Conservation (phyloP, 2,888 invertebrate genomes). For the Eubasilissa splendida region DNA sequence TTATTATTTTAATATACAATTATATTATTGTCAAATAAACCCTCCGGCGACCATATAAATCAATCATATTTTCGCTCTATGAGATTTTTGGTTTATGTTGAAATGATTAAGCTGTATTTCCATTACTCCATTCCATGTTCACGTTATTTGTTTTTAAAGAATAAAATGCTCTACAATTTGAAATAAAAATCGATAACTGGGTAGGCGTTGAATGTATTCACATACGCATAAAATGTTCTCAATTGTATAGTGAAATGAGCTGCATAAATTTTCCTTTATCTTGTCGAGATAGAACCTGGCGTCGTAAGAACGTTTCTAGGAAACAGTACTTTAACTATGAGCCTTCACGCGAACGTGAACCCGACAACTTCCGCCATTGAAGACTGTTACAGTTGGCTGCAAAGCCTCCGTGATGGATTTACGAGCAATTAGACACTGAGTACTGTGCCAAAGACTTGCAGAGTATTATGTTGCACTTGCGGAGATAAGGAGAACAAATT, state of each 20-base stretch:
- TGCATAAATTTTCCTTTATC: neutral
- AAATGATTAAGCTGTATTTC: too few species aligned
- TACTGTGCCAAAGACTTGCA: neutral
- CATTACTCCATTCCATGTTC: too few species aligned
- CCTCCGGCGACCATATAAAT: neutral
- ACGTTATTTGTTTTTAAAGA: too few species aligned
- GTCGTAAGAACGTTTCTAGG: neutral
- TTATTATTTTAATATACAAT: too few species aligned
- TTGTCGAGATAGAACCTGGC: constrained; percentile 3
- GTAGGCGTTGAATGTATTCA: neutral
- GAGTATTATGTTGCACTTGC: too few species aligned
- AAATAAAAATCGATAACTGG: too few species aligned
- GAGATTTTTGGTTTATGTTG: too few species aligned
- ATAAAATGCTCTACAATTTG: too few species aligned
- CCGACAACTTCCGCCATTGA: neutral
- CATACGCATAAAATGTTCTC: neutral
- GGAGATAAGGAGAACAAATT: too few species aligned
- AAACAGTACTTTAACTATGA: neutral
- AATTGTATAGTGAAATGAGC: neutral
- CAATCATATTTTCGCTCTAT: neutral
- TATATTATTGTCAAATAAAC: too few species aligned
- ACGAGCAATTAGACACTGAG: constrained; percentile 35
- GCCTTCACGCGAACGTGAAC: neutral
- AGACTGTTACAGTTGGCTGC: neutral
- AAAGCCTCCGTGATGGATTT: constrained; percentile 25